phyloP scores from a whole-genome alignment of 1,140 invertebrate genomes.

The Kradibia gibbosae region DNA sequence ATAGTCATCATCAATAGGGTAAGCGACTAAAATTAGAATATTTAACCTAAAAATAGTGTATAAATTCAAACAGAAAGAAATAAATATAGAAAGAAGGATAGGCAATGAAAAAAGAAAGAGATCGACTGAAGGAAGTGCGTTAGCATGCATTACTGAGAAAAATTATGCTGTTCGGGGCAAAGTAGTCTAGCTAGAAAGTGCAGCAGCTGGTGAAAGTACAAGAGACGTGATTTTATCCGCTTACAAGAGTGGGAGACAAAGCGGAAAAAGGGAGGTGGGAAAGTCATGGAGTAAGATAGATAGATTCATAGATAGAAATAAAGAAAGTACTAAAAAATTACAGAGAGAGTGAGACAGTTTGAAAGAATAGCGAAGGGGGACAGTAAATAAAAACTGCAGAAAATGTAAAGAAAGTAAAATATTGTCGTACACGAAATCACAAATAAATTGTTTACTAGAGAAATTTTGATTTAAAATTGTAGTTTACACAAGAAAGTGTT shows the following conservation, averaged over 20 bases:
- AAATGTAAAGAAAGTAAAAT: neutral
- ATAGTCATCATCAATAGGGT: neutral
- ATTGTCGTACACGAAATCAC: neutral
- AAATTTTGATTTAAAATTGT: neutral
- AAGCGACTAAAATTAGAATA: neutral
- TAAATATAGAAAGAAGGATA: neutral
- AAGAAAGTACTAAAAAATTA: neutral
- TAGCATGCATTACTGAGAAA: conserved; percentile 9
- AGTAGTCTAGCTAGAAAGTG: conserved; percentile 36
- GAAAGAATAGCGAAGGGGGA: neutral
- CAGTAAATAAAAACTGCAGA: neutral
- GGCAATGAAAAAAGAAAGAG: neutral
- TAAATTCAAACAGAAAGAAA: neutral
- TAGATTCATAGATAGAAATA: neutral
- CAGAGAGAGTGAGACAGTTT: neutral
- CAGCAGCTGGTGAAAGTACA: conserved; percentile 37
- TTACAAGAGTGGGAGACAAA: neutral
- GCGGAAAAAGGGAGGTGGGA: neutral
- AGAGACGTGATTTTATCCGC: neutral
- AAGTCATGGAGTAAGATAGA: neutral
- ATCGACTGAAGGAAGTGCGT: neutral
- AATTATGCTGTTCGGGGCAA: conserved; percentile 33
- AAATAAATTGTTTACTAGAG: neutral
- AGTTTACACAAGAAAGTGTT: neutral
- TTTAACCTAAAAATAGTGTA: neutral